Evolutionary conservation across 2,113 vertebrate genomes (phyloP), one percentile per base, ranked within the genome.

Genomic region (Callorhinus ursinus): DNA sequence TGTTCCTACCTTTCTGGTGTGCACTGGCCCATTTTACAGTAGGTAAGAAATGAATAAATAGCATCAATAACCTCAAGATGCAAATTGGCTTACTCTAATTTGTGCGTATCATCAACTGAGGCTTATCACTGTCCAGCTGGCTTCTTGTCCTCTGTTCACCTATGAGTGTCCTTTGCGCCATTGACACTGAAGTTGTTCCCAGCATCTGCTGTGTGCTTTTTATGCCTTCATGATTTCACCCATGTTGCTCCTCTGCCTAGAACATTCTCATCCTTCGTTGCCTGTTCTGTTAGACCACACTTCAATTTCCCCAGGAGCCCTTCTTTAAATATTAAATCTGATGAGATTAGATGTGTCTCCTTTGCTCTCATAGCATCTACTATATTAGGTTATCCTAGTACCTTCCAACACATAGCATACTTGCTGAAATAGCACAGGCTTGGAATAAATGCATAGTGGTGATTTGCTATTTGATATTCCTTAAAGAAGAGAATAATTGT

Each of bases 121-220:
- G 15, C 22, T 63, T 16, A 14, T n/a, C 18, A 19, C 12, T 33
- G 18, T 22, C 49, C 19, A 36, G 8, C 22, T 22, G 16, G 31
- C 5, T 72, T 16, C 53, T 53, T 53, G 51, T 57, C 28, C 49
- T 57, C 1, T 2, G 1, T 3, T 96, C 26, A 51, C 0, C 22
- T 26, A 0, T 0, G 3, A 39, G 5, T 36, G 1, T 26, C 2
- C 5, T 36, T 22, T 9, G 16, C 22, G 49, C 22, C 6, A 0
- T n/a, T 85, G 39, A 12, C 13, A 16, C 1, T 49, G 26, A 84
- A 85, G 11, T 19, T 28, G 14, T 22, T 15, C 10, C 57, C n/a
- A 59, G 4, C 2, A 2, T n/a, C 4, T 15, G 1, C 18, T 11
- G 9, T 31, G 28, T 5, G 13, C 1, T 36, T 74, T 77, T 76